Conservation (phyloP, 2,113 vertebrate species). For the Passer domesticus region DNA sequence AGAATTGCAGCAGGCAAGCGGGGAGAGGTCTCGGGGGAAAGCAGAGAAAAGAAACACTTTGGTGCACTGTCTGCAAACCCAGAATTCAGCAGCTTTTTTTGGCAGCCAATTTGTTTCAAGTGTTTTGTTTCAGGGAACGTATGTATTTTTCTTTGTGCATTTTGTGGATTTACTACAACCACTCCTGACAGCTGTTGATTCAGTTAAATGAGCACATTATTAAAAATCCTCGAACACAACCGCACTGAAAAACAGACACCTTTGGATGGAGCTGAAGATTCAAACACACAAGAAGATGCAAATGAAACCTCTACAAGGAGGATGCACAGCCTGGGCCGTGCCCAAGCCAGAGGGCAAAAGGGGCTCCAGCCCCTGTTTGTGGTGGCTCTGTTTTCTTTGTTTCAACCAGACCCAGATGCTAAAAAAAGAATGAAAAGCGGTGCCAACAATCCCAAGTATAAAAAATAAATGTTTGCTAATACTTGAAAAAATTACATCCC, state of each 20-base stretch:
- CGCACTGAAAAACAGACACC: conserved; percentile 47
- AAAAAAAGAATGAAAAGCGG: conserved; percentile 43
- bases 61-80: conserved; percentile 67
- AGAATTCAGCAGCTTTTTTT: conserved; percentile 62
- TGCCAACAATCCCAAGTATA: conserved; percentile 47
- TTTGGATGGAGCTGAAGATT: conserved; percentile 47
- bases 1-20: conserved; percentile 53
- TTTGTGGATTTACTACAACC: conserved; percentile 73
- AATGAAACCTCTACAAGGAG: neutral
- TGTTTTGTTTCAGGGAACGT: conserved; percentile 68
- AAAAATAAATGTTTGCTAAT: conserved; percentile 34
- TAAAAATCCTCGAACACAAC: conserved; percentile 59
- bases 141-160: conserved; percentile 70
- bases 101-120: conserved; percentile 71
- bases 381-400: conserved; percentile 64
- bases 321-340: neutral
- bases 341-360: neutral
- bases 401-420: conserved; percentile 52
- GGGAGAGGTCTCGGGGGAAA: conserved; percentile 57
- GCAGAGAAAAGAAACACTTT: conserved; percentile 42
- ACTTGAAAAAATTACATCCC: conserved; percentile 42
- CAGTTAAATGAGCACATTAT: conserved; percentile 73
- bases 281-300: conserved; percentile 21
- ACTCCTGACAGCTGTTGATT: conserved; percentile 78
- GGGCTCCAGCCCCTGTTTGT: conserved; percentile 44